A percentile compares a stretch with the other conserved stretches of the same genome.
Evolutionary conservation across 2,797 vertebrate genomes (phyloP).

Genomic region (Cygnus olor): DNA sequence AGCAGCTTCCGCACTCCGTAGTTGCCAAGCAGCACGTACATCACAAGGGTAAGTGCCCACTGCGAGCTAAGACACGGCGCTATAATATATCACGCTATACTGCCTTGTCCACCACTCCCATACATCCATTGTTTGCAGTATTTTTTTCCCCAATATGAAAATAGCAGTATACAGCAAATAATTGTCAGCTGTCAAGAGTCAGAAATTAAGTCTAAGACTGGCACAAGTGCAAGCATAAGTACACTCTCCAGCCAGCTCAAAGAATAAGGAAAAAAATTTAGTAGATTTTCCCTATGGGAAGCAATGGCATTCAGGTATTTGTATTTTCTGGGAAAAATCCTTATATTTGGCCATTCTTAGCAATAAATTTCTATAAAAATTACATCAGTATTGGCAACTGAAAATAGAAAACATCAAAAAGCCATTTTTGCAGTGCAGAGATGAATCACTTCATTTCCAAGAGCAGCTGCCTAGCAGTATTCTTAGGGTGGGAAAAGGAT

Average conservation of each 20-base stretch:
- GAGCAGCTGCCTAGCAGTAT: rapidly evolving
- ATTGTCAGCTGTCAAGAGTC: too few species aligned
- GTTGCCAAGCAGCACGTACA: not conserved
- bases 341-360: not conserved
- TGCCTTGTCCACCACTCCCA: not conserved
- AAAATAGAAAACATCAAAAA: not conserved
- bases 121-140: too few species aligned
- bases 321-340: not conserved
- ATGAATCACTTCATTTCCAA: not conserved
- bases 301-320: not conserved
- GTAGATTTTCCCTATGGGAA: not conserved
- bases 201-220: not conserved
- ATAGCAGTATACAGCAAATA: not conserved
- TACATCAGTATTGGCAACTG: not conserved
- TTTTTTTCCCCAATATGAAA: not conserved
- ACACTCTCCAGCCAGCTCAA: not conserved
- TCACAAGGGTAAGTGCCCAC: rapidly evolving
- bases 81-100: rapidly evolving
- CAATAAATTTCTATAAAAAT: not conserved
- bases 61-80: not conserved
- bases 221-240: not conserved
- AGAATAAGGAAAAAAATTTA: not conserved
- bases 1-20: rapidly evolving
- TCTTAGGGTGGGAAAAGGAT: rapidly evolving
- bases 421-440: not conserved